Conservation (phyloP, 1,140 invertebrate genomes). For the Pogonus chalceus region DNA sequence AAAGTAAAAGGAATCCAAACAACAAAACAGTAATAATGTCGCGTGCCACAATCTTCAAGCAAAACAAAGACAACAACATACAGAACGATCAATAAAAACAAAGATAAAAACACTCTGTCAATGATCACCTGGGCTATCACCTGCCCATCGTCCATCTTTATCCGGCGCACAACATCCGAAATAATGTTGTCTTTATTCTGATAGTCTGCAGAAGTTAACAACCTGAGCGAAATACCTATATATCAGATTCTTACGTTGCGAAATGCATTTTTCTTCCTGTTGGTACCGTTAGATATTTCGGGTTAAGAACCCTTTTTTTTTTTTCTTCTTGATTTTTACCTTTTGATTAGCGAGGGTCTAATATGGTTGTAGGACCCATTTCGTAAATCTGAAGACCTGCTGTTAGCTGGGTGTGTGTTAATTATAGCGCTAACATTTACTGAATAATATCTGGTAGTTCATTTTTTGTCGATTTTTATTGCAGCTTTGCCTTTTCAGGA, state of each 20-base stretch:
- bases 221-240: background rate
- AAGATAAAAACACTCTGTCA: background rate
- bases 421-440: no score
- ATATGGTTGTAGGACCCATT: no score
- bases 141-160: background rate
- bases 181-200: no score
- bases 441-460: no score
- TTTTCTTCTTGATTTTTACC: background rate
- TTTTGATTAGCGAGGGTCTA: no score
- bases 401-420: no score
- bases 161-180: background rate
- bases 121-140: background rate
- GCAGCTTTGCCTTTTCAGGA: no score
- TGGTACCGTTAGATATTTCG: background rate
- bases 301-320: background rate
- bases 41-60: background rate
- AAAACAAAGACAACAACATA: background rate
- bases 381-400: no score
- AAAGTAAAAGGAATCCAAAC: no score
- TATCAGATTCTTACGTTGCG: background rate
- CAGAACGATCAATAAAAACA: background rate
- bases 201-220: background rate
- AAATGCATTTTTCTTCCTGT: background rate
- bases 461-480: no score
- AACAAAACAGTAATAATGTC: no score